phyloP scores from a whole-genome alignment of 2,888 invertebrate genomes.

The Dryadula phaetusa region DNA sequence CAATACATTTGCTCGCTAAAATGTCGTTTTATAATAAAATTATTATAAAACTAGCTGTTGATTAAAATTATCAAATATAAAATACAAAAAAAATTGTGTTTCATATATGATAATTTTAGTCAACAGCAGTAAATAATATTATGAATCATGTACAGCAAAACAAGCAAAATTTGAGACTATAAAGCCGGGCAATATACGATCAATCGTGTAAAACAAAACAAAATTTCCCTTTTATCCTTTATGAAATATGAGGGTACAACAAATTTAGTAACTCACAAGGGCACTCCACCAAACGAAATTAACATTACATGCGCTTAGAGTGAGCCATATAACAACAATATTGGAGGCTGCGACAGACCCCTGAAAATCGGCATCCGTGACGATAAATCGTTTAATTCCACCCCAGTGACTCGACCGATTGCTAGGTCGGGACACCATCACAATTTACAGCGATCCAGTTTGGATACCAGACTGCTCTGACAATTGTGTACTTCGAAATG shows the following conservation, averaged over 20 bases:
- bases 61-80: too few relatives aligned
- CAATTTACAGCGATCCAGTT: slow-evolving; percentile 69
- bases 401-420: slow-evolving; percentile 75
- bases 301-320: slow-evolving; percentile 31
- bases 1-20: background rate
- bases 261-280: slow-evolving; percentile 35
- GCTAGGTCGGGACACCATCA: slow-evolving; percentile 70
- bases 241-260: slow-evolving; percentile 36
- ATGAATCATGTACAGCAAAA: slow-evolving; percentile 1
- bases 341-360: slow-evolving; percentile 64
- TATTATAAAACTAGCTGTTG: too few relatives aligned
- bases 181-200: slow-evolving; percentile 21
- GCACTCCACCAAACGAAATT: slow-evolving; percentile 29
- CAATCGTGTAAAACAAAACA: slow-evolving; percentile 26
- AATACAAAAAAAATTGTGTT: too few relatives aligned
- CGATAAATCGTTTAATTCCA: slow-evolving; percentile 82
- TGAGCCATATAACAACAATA: slow-evolving; percentile 60
- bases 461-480: slow-evolving; percentile 51
- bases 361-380: slow-evolving; percentile 70
- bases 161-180: background rate
- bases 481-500: slow-evolving; percentile 60
- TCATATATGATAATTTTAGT: background rate
- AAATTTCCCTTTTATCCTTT: slow-evolving; percentile 21
- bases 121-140: background rate
- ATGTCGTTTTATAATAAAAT: too few relatives aligned